These are phyloP conservation scores for Meta bourneti DNA, from an alignment of 2,888 invertebrate species.

Conservation along the genomic window DNA sequence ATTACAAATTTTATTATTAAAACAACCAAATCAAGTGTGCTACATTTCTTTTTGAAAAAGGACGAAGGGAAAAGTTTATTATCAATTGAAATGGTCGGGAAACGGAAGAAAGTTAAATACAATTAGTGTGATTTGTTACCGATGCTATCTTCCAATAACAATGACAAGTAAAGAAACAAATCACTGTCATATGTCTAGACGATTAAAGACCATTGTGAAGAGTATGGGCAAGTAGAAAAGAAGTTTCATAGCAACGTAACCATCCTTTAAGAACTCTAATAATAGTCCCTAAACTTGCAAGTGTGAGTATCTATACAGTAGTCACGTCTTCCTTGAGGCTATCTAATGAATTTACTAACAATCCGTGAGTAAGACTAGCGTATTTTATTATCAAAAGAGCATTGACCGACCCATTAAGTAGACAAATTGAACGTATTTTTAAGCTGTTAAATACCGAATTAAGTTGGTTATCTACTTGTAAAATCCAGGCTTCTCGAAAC, in stretches of 20 bases:
- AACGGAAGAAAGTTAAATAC: not conserved
- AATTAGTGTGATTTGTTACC: not conserved
- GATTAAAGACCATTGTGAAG: not conserved
- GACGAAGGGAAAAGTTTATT: not conserved
- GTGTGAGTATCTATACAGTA: not conserved
- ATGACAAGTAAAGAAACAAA: not conserved
- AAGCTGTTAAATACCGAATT: too few relatives aligned
- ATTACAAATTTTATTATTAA: too few relatives aligned
- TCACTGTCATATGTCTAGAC: not conserved
- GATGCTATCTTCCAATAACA: not conserved
- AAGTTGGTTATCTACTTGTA: too few relatives aligned
- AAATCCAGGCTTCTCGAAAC: too few relatives aligned
- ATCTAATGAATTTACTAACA: not conserved
- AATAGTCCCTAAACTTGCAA: not conserved
- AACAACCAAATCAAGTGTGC: not conserved
- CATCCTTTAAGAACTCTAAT: not conserved
- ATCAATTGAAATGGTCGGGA: not conserved
- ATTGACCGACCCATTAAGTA: not conserved
- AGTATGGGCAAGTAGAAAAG: not conserved
- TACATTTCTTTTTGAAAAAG: not conserved
- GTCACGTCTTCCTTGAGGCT: not conserved
- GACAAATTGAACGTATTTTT: not conserved
- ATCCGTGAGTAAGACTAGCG: not conserved
- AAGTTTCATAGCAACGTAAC: not conserved
- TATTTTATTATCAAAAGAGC: not conserved